phyloP scores from a whole-genome alignment of 2,888 invertebrate species.

The Pseudococcus viburni region DNA sequence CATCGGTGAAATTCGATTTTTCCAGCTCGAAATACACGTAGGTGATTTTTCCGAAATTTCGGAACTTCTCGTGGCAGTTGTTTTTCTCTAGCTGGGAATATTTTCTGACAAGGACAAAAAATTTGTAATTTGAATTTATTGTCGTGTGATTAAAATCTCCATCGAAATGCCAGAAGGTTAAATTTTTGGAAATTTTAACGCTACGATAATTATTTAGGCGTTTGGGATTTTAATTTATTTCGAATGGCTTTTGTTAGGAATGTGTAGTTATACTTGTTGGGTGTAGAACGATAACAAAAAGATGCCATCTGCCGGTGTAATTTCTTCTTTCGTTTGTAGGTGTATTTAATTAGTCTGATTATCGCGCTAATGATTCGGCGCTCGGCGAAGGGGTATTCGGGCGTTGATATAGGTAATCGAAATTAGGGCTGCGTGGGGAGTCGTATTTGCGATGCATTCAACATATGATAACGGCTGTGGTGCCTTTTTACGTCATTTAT shows the following conservation, averaged over 20 bases:
- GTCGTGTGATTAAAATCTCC: neutral
- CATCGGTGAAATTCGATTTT: no score
- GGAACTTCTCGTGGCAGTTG: no score
- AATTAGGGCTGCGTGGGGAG: neutral
- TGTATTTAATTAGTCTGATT: slow-evolving; percentile 1
- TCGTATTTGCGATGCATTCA: neutral
- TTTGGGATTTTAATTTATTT: neutral
- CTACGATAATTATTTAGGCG: neutral
- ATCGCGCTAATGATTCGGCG: neutral
- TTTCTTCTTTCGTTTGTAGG: slow-evolving; percentile 14
- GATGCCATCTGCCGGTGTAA: neutral
- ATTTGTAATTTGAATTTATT: neutral
- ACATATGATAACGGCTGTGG: neutral
- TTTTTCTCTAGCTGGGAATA: no score
- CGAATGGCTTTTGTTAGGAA: neutral
- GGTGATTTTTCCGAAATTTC: no score
- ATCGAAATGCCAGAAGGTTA: neutral
- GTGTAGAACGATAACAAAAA: neutral
- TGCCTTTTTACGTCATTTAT: slow-evolving; percentile 30
- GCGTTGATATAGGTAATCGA: neutral
- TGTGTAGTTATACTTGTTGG: neutral
- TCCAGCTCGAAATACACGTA: no score
- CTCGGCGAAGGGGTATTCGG: neutral
- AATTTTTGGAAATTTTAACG: neutral
- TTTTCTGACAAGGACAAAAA: no score